Base-by-base conservation (phyloP, 1,140 invertebrate genomes). In the Cyphomyrmex costatus region DNA sequence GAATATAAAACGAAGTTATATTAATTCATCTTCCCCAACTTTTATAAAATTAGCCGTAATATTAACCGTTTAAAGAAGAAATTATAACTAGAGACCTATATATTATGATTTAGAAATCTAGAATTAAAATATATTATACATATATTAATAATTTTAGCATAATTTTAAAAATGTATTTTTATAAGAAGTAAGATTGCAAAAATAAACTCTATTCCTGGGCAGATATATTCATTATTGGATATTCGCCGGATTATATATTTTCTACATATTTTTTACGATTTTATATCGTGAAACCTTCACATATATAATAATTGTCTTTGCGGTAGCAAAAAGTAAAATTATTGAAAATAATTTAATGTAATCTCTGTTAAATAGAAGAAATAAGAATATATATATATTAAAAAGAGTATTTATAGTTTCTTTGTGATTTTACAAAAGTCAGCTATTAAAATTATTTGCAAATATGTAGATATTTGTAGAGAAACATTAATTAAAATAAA, bases 1-100 rank as follows among this genome's bases (percentile, higher is more conserved):
- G 16, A 7, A 60, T 58, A 80, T 60, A 73, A 83, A 80, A 42
- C 58, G 36, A 3, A 73, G 51, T 42, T 70, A 16, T 49, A 49
- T 49, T 7, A 73, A 58, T 73, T n/a, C 53, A 68, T 73, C 24
- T 73, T 60, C 16, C 3, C 24, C 24, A 71, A 42, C 10, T 82
- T 71, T 71, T 71, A 53, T 24, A 21, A 49, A 24, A 12, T 10
- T 53, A 33, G 19, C 19, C 12, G 19, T 14, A 49, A 53, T 36
- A 36, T 65, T 24, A 21, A 6, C 8, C 3, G 21, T 42, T 24
- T 19, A 80, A n/a, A 42, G 3, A 24, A 56, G 2, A 46, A 66
- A 24, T 68, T 56, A 27, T 68, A 16, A 30, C 6, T 16, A 7
- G 19, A 27, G 5, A 56, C 4, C 19, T 60, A 60, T 58, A 74